Evolutionary conservation across 2,888 invertebrate genomes (phyloP).

Genomic region (Eupithecia subfuscata): DNA sequence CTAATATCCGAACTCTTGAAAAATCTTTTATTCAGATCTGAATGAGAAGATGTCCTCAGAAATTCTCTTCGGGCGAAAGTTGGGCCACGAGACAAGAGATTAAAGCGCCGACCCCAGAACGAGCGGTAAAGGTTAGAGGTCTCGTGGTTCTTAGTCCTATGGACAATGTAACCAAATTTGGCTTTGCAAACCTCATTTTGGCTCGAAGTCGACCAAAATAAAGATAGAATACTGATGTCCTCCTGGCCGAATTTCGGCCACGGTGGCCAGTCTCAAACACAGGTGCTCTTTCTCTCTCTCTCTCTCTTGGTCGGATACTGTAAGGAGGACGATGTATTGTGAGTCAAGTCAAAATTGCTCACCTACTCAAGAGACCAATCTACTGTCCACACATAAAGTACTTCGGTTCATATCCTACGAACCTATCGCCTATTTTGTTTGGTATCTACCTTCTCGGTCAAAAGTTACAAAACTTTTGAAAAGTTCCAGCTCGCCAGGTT

Average conservation of each 20-base stretch:
- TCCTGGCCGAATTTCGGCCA: too few species aligned
- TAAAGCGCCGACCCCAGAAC: neutral
- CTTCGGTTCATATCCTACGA: too few species aligned
- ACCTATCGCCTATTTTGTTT: too few species aligned
- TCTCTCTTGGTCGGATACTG: too few species aligned
- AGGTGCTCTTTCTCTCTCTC: too few species aligned
- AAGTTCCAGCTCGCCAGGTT: constrained; percentile 34
- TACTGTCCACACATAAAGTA: too few species aligned
- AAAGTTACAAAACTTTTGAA: neutral
- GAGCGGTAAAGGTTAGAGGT: neutral
- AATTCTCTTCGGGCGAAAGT: constrained; percentile 46
- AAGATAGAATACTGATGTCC: neutral
- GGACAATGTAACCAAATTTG: neutral
- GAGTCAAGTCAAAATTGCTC: too few species aligned
- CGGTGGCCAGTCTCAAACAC: too few species aligned
- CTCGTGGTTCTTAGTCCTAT: neutral
- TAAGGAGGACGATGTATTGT: too few species aligned
- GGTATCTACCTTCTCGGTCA: neutral
- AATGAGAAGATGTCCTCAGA: constrained; percentile 54
- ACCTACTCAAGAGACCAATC: too few species aligned
- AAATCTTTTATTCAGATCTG: constrained; percentile 55
- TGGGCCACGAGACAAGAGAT: constrained; percentile 45
- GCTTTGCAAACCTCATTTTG: neutral
- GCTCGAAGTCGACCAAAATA: too few species aligned
- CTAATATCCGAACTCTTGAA: constrained; percentile 50